Evolutionary conservation across 2,888 invertebrate genomes (phyloP), one percentile per base, ranked within the genome.

Genomic region (Microdon myrmicae): DNA sequence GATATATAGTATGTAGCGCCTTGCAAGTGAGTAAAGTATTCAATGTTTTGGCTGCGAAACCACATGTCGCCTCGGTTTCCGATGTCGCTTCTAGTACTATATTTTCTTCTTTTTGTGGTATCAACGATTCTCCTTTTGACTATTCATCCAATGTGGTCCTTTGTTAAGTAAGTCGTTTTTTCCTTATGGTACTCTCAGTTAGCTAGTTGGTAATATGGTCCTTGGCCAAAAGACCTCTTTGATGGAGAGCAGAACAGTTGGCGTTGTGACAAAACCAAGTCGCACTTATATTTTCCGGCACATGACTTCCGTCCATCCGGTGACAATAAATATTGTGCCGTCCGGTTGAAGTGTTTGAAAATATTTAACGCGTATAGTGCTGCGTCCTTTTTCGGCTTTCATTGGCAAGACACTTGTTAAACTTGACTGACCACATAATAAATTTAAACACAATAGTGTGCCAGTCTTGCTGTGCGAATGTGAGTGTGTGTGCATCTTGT

Each of bases 201-300:
- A 38, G 25, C 14, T 38, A 9, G 10, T 20, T 38, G 31, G 41
- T 55, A 13, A 39, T 35, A 43, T 49, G 32, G 48, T 49, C 26
- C 43, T 29, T 9, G 39, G 55, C 61, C 56, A 56, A 61, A 47
- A 49, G n/a, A 29, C 39, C 12, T 32, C 6, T 49, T 56, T 61
- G 61, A 61, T 56, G 39, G 19, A 61, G 49, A 45, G 49, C 39
- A 39, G 34, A 34, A 43, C 45, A 55, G 44, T 31, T 61, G 61
- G 61, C 61, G 32, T 34, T 28, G 49, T 61, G 61, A 61, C 61
- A 61, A 61, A 61, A 61, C 49, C 49, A 20, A 56, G 44, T 45
- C 45, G 49, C 49, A 61, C 61, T 55, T 55, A 35, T 55, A 49
- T 55, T 47, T 61, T 61, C 61, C 61, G 61, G 39, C 56, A 56